A percentile compares a stretch with the other conserved stretches of the same genome.
Evolutionary conservation across 2,888 invertebrate species (phyloP).

Genomic region (Cheilosia scutellata): DNA sequence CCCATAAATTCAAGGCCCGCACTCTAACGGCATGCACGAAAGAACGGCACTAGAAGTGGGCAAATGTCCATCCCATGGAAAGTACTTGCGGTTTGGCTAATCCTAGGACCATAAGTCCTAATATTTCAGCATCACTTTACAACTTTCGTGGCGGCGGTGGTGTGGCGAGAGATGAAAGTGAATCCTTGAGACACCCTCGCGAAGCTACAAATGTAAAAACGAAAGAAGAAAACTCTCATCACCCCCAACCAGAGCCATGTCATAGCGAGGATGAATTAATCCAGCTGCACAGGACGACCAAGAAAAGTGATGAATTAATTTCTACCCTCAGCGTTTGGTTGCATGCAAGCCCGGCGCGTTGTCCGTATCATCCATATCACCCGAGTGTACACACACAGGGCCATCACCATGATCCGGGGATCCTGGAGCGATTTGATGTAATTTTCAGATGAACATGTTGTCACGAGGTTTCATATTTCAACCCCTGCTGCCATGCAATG

Average conservation of each 20-base stretch:
- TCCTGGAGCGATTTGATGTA: conserved; percentile 75
- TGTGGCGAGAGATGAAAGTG: conserved; percentile 43
- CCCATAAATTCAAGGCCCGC: conserved; percentile 51
- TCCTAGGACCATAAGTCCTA: conserved; percentile 73
- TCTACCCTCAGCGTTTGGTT: conserved; percentile 51
- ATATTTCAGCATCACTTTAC: conserved; percentile 74
- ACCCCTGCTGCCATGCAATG: conserved; percentile 42
- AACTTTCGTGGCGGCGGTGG: conserved; percentile 51
- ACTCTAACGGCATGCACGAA: neutral
- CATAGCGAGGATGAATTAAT: conserved; percentile 64
- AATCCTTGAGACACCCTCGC: conserved; percentile 66
- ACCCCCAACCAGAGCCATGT: conserved; percentile 37
- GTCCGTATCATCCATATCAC: conserved; percentile 53
- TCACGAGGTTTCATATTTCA: conserved; percentile 76
- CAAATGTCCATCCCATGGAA: conserved; percentile 52
- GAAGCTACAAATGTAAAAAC: conserved; percentile 38
- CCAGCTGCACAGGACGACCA: conserved; percentile 65
- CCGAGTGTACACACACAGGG: conserved; percentile 54
- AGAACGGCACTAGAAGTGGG: conserved; percentile 24
- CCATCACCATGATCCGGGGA: conserved; percentile 62
- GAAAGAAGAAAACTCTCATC: conserved; percentile 12
- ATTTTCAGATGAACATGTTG: conserved; percentile 76
- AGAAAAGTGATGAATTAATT: conserved; percentile 74
- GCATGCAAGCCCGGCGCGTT: conserved; percentile 41
- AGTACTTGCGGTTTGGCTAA: conserved; percentile 65